Evolutionary conservation across 2,797 vertebrate species (phyloP), one percentile per base, ranked within the genome.

Genomic region (Octomys mimax): DNA sequence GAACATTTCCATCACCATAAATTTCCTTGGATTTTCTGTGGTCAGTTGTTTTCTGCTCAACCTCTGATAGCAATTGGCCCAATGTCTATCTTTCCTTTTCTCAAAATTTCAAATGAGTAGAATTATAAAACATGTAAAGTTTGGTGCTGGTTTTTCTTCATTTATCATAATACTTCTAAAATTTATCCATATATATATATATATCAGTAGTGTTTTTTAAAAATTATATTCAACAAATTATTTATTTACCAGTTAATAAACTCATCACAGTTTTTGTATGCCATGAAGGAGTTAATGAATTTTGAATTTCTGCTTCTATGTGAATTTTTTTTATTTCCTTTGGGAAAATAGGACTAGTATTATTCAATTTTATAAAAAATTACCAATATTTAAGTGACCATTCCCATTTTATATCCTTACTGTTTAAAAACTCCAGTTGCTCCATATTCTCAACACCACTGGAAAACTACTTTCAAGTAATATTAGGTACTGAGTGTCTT

Each of bases 281-380:
- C 79, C 64, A 78, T 39, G 59, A 84, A 61, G n/a, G 64, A 92
- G n/a, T 89, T 89, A 71, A 71, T 92, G 52, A 78, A 94, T 78
- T 94, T 94, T 79, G 16, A 78, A 19, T 66, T 80, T 11, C 36
- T 36, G 0, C 36, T 57, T 92, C 62, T 86, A 5, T 90, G 18
- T n/a, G 11, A 89, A 92, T 6, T 57, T 36, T 59, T 86, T 90
- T 96, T 22, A 90, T 85, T 92, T 75, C n/a, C 89, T 5, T 81
- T 92, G 14, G 18, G 39, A 31, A 86, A 86, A 57, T 78, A 59
- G 42, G 5, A 81, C 22, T 75, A 57, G 36, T 24, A 64, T 10
- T 87, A 57, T 87, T 89, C 71, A 94, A 78, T 42, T 79, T 92
- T 42, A 68, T 54, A 61, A 95, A 21, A 89, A 78, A 73, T 46